Base-by-base conservation (phyloP, 2,113 vertebrate genomes). In the Chiloscyllium plagiosum region DNA sequence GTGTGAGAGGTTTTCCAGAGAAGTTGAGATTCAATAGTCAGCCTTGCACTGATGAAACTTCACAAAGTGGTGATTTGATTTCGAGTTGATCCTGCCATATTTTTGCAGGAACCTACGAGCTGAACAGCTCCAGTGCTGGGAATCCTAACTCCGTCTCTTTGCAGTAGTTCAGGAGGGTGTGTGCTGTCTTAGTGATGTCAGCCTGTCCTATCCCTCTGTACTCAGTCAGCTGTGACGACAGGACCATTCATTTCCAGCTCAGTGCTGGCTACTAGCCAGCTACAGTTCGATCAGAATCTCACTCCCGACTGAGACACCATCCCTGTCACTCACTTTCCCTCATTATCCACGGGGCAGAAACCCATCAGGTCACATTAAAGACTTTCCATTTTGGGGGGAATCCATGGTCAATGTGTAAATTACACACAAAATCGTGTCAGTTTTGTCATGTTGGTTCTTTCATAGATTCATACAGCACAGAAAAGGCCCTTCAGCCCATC, bases 211-310 rank as follows among this genome's bases (percentile, higher is more conserved):
- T 47, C 94, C 93, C 66, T 68, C 72, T 70, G 56, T 61, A 61
- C 56, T 65, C 52, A 47, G 52, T 76, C 26, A 50, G 26, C 94
- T 95, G 12, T 95, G 94, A 70, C 94, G 94, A 52, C 94, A 76
- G 69, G 72, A 17, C 94, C 68, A 95, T 95, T 95, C 94, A 95
- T 95, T 95, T 52, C 94, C 42, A 95, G 94, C 68, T 33, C 15
- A 47, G 42, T 26, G 42, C 20, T 33, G 66, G 94, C 47, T 1
- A 3, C 1, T 7, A 33, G 94, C 69, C 94, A 95, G 37, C 24
- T 24, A 47, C 2, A 95, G 93, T 65, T 12, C 33, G 15, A 65
- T 37, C 78, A 80, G 17, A 47, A 42, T 22, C 15, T 20, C 10
- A 19, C 37, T 47, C 0, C 80, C 42, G 80, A 80, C n/a, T 19